These are phyloP conservation scores for Zootermopsis nevadensis DNA, from an alignment of 2,888 invertebrate genomes.

Conservation along the genomic window DNA sequence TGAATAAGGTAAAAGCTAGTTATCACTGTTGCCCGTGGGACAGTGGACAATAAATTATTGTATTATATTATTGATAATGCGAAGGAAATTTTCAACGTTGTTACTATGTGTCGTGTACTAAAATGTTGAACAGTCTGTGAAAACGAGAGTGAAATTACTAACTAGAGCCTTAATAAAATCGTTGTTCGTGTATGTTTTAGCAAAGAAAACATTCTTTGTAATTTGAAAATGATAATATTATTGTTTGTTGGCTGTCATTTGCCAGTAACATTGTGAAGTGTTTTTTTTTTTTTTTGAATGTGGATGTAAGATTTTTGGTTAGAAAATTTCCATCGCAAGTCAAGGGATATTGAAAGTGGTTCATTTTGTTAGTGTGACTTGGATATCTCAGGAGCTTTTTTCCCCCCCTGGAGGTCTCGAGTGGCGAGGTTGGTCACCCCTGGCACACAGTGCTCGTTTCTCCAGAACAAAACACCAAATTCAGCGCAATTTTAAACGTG, in stretches of 20 bases:
- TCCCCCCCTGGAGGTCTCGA: constrained; percentile 12
- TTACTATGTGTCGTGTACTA: constrained; percentile 51
- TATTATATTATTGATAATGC: constrained; percentile 49
- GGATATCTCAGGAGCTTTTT: constrained; percentile 38
- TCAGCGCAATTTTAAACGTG: too few relatives aligned
- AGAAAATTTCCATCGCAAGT: constrained; percentile 47
- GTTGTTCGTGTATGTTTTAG: constrained; percentile 46
- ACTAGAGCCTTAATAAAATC: constrained; percentile 50
- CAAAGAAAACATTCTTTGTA: constrained; percentile 38
- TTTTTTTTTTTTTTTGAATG: constrained; percentile 60
- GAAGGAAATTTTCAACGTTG: constrained; percentile 54
- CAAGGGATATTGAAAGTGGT: constrained; percentile 43
- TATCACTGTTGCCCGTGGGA: constrained; percentile 48
- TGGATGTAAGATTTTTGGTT: constrained; percentile 55
- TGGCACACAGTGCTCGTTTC: background rate
- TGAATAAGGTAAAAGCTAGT: constrained; percentile 35
- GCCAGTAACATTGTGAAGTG: constrained; percentile 42
- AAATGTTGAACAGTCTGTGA: constrained; percentile 37
- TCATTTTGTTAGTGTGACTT: constrained; percentile 33
- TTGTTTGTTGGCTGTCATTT: constrained; percentile 37
- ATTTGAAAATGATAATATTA: constrained; percentile 31
- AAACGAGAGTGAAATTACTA: constrained; percentile 33
- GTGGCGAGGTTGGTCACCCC: background rate
- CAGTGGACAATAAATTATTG: constrained; percentile 55
- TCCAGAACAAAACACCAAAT: too few relatives aligned